Evolutionary conservation across 2,797 vertebrate species (phyloP).

Genomic region (Acropternis orthonyx): DNA sequence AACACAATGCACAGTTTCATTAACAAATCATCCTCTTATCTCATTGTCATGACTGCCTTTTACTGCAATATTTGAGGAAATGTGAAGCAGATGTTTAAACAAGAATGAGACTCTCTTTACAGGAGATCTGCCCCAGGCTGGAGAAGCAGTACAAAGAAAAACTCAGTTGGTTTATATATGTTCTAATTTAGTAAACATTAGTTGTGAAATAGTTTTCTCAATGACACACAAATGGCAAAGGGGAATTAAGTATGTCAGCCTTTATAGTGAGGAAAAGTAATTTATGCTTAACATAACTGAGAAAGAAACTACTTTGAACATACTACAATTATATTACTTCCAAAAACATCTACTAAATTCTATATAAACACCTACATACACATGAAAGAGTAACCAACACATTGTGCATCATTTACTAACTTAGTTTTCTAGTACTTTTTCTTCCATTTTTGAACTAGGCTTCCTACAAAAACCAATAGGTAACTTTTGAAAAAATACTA

Average conservation of each 20-base stretch:
- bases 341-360: not conserved
- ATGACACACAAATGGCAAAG: not conserved
- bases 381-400: not conserved
- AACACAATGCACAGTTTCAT: not conserved
- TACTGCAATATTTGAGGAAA: not conserved
- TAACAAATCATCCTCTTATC: not conserved
- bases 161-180: not conserved
- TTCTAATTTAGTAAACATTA: not conserved
- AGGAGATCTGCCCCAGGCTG: not conserved
- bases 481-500: not conserved
- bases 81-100: not conserved
- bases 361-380: not conserved
- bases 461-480: not conserved
- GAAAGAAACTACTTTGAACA: not conserved
- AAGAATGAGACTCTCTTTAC: not conserved
- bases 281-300: not conserved
- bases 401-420: not conserved
- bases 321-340: not conserved
- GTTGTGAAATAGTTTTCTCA: not conserved
- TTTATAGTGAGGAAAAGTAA: not conserved
- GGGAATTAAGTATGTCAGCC: not conserved
- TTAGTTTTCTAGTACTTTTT: not conserved
- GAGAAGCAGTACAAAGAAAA: not conserved
- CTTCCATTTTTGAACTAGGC: not conserved
- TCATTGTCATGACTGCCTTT: not conserved